Base-by-base conservation (phyloP, 2,797 vertebrate genomes). In the Orestias chungarensis region DNA sequence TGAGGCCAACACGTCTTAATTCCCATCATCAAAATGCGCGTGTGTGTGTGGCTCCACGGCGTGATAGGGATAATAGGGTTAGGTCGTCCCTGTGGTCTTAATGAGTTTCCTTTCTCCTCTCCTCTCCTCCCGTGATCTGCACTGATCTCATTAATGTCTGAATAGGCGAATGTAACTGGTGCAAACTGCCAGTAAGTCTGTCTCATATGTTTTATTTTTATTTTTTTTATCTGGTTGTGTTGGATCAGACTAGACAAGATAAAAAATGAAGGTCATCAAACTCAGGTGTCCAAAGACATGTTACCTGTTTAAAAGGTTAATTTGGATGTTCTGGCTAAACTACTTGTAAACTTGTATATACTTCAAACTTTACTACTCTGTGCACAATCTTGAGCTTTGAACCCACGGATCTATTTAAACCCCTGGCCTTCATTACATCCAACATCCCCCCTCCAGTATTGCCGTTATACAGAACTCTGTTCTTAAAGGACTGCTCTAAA, bases 41-140 rank as follows among this genome's bases (percentile, higher is more conserved):
- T 27, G 73, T 77, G 85, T 88, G 91, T 82, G 90, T 81, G 90
- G 88, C 86, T 90, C 82, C 68, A 80, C 71, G 78, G 88, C 85
- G 88, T 84, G 91, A 90, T 91, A 91, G 87, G 87, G 89, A 92
- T 93, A 91, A 93, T 89, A 89, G 89, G 89, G 91, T 93, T 92
- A 91, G 88, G 87, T 87, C 76, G 79, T 91, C 92, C 90, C 90
- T 82, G 78, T 86, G 88, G 88, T 93, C 89, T 92, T 93, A 89
- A 93, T 89, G 87, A 93, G 89, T 90, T 90, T 88, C 87, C 76
- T 87, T 89, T 90, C 88, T 90, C 84, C 78, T 85, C 83, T 92
- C 87, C 42, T 82, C 76, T 83, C 78, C 83, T 86, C 76, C 71
- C 89, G 84, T 75, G 86, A 90, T 90, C 89, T 84, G 79, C 85